Evolutionary conservation across 2,113 vertebrate genomes (phyloP).

Genomic region (Oreamnos americanus): DNA sequence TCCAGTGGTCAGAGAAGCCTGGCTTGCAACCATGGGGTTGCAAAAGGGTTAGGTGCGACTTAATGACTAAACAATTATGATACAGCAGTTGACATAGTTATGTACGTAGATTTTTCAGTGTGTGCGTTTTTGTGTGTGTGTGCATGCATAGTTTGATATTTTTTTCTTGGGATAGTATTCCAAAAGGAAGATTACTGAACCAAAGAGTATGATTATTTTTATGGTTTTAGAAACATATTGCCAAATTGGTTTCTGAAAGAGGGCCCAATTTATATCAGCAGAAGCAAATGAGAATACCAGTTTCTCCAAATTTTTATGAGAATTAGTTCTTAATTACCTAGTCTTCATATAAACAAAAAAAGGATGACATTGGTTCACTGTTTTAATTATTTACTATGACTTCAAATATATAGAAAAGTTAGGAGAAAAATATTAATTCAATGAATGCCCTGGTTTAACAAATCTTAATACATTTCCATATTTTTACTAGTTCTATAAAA

Average conservation of each 20-base stretch:
- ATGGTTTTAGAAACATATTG: not conserved
- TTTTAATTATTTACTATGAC: conserved; percentile 15
- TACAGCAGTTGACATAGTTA: not conserved
- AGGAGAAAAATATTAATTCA: not conserved
- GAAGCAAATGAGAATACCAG: not conserved
- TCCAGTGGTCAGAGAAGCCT: not conserved
- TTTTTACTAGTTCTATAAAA: not conserved
- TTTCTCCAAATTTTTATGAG: not conserved
- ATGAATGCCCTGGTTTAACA: not conserved
- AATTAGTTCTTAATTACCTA: not conserved
- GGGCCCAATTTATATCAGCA: not conserved
- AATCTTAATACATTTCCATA: not conserved
- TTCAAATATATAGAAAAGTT: conserved; percentile 9
- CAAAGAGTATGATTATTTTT: not conserved
- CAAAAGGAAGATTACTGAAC: not conserved
- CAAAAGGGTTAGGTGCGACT: not conserved
- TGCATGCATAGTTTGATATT: not conserved
- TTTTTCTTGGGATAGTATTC: not conserved
- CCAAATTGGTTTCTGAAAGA: not conserved
- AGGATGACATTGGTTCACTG: not conserved
- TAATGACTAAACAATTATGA: not conserved
- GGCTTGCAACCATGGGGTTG: not conserved
- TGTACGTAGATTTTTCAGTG: not conserved
- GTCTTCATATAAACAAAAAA: not conserved
- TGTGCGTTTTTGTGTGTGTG: not conserved